Evolutionary conservation across 2,113 vertebrate genomes (phyloP).

Genomic region (Sphyrna mokarran): DNA sequence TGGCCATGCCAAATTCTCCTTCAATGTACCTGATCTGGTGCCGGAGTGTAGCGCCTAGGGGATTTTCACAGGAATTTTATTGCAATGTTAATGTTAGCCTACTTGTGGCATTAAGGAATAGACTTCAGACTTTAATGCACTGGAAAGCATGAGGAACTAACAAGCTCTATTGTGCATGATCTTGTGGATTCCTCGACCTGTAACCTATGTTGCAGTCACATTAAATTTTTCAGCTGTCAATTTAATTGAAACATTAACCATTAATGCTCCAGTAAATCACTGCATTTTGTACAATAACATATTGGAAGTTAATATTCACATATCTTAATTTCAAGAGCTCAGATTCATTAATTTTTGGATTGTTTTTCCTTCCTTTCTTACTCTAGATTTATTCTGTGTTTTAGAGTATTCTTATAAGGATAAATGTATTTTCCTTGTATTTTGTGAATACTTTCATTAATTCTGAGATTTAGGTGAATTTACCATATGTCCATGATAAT

Average conservation of each 20-base stretch:
- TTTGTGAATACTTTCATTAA: not conserved
- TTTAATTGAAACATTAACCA: not conserved
- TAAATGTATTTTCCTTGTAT: not conserved
- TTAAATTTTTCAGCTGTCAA: not conserved
- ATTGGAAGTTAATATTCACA: not conserved
- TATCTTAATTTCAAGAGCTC: not conserved
- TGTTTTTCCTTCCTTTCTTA: not conserved
- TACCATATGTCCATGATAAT: not conserved
- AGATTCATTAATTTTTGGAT: not conserved
- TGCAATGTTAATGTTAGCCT: too few species aligned
- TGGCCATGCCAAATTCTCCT: too few species aligned
- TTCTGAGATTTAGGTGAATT: not conserved
- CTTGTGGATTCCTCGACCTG: not conserved
- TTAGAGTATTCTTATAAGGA: not conserved
- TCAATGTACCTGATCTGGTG: too few species aligned
- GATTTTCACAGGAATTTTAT: too few species aligned
- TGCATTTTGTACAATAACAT: not conserved
- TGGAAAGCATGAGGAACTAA: not conserved
- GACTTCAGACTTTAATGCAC: too few species aligned
- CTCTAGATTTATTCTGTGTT: not conserved
- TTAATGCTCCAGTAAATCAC: not conserved
- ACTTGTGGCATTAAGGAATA: too few species aligned
- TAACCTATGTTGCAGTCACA: not conserved
- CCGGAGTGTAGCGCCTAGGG: too few species aligned
- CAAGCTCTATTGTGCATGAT: not conserved